Evolutionary conservation across 2,797 vertebrate genomes (phyloP), one percentile per base, ranked within the genome.

Genomic region (Coilia nasus): DNA sequence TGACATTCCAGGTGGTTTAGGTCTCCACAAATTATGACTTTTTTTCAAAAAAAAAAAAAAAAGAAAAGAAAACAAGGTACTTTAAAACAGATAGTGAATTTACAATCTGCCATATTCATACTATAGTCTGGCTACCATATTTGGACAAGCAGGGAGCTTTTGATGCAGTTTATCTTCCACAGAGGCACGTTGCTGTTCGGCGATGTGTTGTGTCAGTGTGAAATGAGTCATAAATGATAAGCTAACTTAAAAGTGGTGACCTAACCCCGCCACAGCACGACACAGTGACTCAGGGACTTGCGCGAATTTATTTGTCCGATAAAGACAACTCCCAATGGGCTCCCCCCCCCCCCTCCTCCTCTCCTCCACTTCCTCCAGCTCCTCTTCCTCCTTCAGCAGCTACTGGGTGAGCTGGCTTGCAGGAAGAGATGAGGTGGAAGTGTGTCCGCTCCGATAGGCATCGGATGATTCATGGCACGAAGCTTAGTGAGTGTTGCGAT

Each of bases 351-450:
- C 82, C 17, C 12, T 82, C 44, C 35, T 50, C 17, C 19, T 28
- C 41, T 25, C 3, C 78, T 67, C 23, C 47, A 28, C 25, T 10
- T 35, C 41, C 21, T 46, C n/a, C 19, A 82, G 50, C 64, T 83
- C 85, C 78, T 47, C 81, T 28, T 35, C 35, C 23, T 80, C 21
- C 54, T 44, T 14, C 82, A 35, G 86, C 57, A 23, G 87, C 71
- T 86, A 83, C 23, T 71, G 56, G 35, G 41, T 82, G 83, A 78
- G 59, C 75, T 54, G 81, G 12, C 81, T 14, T 25, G 7, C 85
- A 91, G 91, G 93, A 91, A 91, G 82, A 78, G 86, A 87, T 85
- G 87, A 82, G 57, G 87, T 91, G 86, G 84, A 89, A 92, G 17
- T 67, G 60, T 59, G 86, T 93, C 88, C 89, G 88, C 90, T 87